These are phyloP conservation scores for Ganaspis brasiliensis DNA, from an alignment of 2,888 invertebrate genomes.

Conservation along the genomic window DNA sequence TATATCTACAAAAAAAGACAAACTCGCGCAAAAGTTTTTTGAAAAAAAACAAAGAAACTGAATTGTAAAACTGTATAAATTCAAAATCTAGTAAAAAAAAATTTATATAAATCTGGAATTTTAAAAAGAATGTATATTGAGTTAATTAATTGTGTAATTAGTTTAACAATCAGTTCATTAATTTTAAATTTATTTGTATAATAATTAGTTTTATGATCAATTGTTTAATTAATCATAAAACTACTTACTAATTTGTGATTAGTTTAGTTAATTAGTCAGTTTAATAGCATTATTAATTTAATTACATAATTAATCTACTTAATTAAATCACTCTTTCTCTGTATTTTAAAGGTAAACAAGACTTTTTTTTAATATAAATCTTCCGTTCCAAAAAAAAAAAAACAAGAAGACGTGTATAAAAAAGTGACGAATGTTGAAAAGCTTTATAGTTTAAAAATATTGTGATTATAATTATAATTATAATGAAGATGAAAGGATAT, in stretches of 20 bases:
- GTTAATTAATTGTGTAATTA: too few relatives aligned
- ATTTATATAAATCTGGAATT: not conserved
- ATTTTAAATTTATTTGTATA: too few relatives aligned
- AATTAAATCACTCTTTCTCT: not conserved
- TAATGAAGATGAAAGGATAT: constrained; percentile 42
- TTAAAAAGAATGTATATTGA: too few relatives aligned
- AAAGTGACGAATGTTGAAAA: constrained; percentile 62
- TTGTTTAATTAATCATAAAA: too few relatives aligned
- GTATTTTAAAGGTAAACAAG: not conserved
- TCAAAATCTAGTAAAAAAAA: not conserved
- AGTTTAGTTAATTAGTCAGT: too few relatives aligned
- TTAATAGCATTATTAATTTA: too few relatives aligned
- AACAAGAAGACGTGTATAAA: constrained; percentile 44
- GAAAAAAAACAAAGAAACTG: not conserved
- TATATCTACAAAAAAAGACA: not conserved
- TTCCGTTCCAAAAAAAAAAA: constrained; percentile 24
- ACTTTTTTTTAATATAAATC: not conserved
- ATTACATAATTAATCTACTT: too few relatives aligned
- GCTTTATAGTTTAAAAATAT: constrained; percentile 63
- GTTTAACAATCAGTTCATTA: too few relatives aligned
- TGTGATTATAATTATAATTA: constrained; percentile 4
- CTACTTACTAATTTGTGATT: too few relatives aligned
- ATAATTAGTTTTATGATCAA: too few relatives aligned
- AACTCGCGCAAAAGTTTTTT: not conserved
- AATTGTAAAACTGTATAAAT: too few relatives aligned